A percentile compares a stretch with the other conserved stretches of the same genome.
Evolutionary conservation across 1,140 invertebrate species (phyloP).

Genomic region (Hycleus phaleratus): DNA sequence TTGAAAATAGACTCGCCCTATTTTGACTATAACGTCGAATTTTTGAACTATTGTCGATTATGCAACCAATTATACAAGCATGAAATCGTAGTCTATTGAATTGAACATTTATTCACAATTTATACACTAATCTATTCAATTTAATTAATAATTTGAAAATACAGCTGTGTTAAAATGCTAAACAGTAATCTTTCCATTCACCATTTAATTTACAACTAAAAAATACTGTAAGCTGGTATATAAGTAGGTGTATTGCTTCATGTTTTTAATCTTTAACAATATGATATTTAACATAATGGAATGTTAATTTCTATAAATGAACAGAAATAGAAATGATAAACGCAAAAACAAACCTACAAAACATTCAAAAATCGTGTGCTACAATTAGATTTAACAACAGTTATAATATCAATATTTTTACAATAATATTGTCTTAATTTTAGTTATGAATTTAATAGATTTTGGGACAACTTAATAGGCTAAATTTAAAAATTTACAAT

Average conservation of each 20-base stretch:
- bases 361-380: slow-evolving; percentile 2
- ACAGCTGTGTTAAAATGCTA: slow-evolving; percentile 21
- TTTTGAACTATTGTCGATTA: no score
- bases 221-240: slow-evolving; percentile 32
- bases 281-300: slow-evolving; percentile 23
- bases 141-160: slow-evolving; percentile 14
- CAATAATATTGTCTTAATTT: slow-evolving; percentile 16
- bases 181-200: slow-evolving; percentile 22
- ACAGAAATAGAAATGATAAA: slow-evolving; percentile 3
- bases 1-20: no score
- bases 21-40: no score
- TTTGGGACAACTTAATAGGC: slow-evolving; percentile 9
- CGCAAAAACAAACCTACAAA: no score
- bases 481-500: slow-evolving; percentile 14
- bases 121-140: slow-evolving; percentile 25
- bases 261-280: slow-evolving; percentile 24
- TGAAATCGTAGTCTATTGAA: no score
- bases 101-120: slow-evolving; percentile 23
- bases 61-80: no score
- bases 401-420: slow-evolving; percentile 18
- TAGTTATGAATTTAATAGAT: slow-evolving; percentile 12
- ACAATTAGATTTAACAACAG: slow-evolving; percentile 12
- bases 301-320: slow-evolving; percentile 24
- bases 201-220: slow-evolving; percentile 23
- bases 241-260: slow-evolving; percentile 29